Conservation (phyloP, 2,113 vertebrate genomes). For the Hippolais icterina region DNA sequence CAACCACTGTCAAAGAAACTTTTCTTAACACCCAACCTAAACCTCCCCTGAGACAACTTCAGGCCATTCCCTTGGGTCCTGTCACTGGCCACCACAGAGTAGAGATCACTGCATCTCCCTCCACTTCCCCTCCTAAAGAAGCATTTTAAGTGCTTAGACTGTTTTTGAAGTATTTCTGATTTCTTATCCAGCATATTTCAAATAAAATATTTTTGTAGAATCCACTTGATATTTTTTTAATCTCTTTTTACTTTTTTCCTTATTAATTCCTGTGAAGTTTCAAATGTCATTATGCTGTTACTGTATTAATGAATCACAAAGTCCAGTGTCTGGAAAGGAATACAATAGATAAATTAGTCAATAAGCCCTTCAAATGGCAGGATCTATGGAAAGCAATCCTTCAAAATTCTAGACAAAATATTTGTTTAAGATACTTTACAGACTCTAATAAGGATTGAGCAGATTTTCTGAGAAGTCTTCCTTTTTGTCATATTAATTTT, state of each 20-base stretch:
- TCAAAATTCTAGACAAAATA: neutral
- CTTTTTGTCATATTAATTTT: neutral
- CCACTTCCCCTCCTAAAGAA: neutral
- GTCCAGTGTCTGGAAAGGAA: neutral
- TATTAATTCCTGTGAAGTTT: neutral
- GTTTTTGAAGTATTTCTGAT: neutral
- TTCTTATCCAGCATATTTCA: neutral
- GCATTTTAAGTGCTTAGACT: neutral
- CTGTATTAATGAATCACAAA: neutral
- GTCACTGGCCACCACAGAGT: neutral
- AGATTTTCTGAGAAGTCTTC: neutral
- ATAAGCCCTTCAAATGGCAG: neutral
- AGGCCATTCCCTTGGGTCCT: neutral
- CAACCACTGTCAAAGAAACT: neutral
- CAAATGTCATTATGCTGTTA: neutral
- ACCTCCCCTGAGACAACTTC: neutral
- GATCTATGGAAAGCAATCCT: neutral
- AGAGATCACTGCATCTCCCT: neutral
- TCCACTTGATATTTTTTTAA: neutral
- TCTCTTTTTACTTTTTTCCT: neutral
- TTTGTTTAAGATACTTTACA: neutral
- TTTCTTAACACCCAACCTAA: neutral
- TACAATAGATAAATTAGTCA: neutral
- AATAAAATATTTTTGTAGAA: neutral
- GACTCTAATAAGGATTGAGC: neutral